Base-by-base conservation (phyloP, 2,888 invertebrate genomes). In the Phengaris arion region DNA sequence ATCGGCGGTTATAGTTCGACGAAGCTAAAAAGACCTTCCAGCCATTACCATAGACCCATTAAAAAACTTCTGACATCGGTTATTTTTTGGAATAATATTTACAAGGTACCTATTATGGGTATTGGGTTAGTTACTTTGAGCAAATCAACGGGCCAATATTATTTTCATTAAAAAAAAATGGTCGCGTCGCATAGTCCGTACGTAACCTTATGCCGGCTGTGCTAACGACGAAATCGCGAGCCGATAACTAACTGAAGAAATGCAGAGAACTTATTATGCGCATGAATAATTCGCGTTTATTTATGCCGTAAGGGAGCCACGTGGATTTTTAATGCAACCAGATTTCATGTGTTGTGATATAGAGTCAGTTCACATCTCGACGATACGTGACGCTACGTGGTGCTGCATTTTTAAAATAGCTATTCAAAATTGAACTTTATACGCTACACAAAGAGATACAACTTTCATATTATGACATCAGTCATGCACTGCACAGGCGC, bases 271-370 rank as follows among this genome's bases (percentile, higher is more conserved):
- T 93, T 92, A 91, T 83, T 91, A 92, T 93, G 93, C 89, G 92
- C 93, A 93, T 93, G 92, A 90, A 92, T 93, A 93, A 93, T 92
- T 88, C 89, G 90, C 86, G 85, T 84, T 85, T 84, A 91, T 91
- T 92, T 89, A 83, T 90, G 88, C 92, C 87, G 89, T 87, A 88
- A 90, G 89, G 85, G 81, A 85, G 82, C 84, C 82, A 82, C 82
- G 84, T 81, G 86, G 84, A 87, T 86, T 87, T 83, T 87, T 87
- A 87, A 87, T 59, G 22, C 59, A 10, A 15, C 15, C 15, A 8
- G 22, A 22, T 59, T 59, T 59, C 15, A 59, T 59, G 59, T 9
- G 15, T 59, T 22, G 59, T 9, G 59, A 10, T 22, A 8, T 59
- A 5, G 57, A 3, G 57, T 8, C 15, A 15, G 6, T 57, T 9